These are phyloP conservation scores for Lineus longissimus DNA, from an alignment of 1,140 invertebrate genomes.

Conservation along the genomic window DNA sequence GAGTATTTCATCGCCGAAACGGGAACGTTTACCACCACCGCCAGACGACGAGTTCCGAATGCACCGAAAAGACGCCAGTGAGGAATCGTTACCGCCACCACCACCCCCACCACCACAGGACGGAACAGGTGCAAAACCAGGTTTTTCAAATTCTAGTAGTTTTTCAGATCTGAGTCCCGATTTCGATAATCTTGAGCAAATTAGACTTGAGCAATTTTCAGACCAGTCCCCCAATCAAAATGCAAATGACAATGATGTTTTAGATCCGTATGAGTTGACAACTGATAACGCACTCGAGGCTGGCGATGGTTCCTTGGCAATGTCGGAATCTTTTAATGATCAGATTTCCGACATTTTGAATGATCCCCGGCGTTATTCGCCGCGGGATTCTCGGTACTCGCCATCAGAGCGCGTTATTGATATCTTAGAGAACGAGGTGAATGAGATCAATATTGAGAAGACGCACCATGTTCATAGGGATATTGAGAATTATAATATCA, in stretches of 20 bases:
- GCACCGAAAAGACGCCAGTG: background rate
- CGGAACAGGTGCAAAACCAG: background rate
- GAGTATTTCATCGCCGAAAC: conserved; percentile 35
- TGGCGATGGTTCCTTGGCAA: background rate
- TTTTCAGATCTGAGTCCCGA: too few species aligned
- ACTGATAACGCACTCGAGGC: background rate
- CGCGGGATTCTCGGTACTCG: too few species aligned
- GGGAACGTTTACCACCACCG: conserved; percentile 9
- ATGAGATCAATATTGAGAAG: too few species aligned
- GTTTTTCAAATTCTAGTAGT: too few species aligned
- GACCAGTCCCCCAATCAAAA: conserved; percentile 42
- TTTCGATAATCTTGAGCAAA: too few species aligned
- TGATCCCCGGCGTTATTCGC: too few species aligned
- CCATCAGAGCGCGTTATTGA: too few species aligned
- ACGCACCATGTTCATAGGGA: too few species aligned
- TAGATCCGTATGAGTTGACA: background rate
- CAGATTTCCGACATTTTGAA: background rate
- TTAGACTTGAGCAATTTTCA: background rate
- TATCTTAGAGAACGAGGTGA: too few species aligned
- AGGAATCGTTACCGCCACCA: conserved; percentile 3
- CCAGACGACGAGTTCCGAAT: background rate
- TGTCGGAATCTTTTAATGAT: background rate
- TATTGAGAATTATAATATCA: too few species aligned
- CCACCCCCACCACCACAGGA: background rate
- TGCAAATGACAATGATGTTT: conserved; percentile 48